These are phyloP conservation scores for Oryzias melastigma DNA, from an alignment of 2,113 vertebrate species.

Conservation along the genomic window DNA sequence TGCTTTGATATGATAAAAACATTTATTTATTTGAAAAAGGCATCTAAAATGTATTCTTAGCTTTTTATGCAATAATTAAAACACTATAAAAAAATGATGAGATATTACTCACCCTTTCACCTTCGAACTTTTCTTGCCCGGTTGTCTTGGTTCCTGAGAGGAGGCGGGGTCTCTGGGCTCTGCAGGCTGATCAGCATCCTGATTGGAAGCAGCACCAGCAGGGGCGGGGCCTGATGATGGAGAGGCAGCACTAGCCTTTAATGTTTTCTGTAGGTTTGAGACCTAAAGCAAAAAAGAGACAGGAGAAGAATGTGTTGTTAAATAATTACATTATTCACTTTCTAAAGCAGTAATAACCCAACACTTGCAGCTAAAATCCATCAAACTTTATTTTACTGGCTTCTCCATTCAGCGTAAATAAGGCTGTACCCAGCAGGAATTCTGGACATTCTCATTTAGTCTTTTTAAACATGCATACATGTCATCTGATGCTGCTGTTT, in stretches of 20 bases:
- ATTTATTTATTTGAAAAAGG: no score
- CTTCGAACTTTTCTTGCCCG: slow-evolving; percentile 96
- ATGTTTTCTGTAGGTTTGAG: slow-evolving; percentile 95
- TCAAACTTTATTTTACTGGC: neutral
- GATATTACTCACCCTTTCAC: slow-evolving; percentile 89
- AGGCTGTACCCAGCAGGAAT: neutral
- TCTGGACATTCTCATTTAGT: neutral
- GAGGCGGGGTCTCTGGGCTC: slow-evolving; percentile 85
- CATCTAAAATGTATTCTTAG: no score
- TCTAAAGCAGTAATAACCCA: neutral
- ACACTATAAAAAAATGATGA: no score
- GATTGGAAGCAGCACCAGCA: slow-evolving; percentile 86
- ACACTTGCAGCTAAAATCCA: neutral
- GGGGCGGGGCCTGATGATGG: slow-evolving; percentile 83
- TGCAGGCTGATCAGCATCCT: slow-evolving; percentile 79
- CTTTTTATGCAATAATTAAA: no score
- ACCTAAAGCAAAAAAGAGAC: slow-evolving; percentile 73
- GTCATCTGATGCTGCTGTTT: neutral
- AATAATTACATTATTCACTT: neutral
- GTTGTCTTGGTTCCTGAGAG: slow-evolving; percentile 91
- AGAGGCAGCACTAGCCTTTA: slow-evolving; percentile 88
- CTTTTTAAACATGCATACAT: no score
- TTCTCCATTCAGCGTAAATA: neutral
- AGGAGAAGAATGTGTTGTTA: neutral
- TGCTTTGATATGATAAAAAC: no score